Evolutionary conservation across 2,113 vertebrate species (phyloP), one percentile per base, ranked within the genome.

Genomic region (Dicaeum eximium): DNA sequence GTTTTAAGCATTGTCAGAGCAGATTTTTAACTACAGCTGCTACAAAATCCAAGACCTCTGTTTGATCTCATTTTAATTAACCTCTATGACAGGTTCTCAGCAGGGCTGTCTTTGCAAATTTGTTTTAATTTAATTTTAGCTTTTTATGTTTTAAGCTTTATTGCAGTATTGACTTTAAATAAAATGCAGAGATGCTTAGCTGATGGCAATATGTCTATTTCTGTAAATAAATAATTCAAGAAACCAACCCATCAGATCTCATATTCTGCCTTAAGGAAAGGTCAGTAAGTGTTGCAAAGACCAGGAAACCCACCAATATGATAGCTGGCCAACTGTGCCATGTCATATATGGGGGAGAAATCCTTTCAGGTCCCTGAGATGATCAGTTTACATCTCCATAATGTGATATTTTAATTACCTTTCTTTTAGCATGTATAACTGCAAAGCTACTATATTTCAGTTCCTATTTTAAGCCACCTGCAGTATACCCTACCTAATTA

Each of bases 381-480:
- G 72, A 83, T 95, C 85, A 70, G 37, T 94, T 96, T 96, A 74
- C 80, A 69, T 81, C 75, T 84, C 80, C 72, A 53, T 64, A 71
- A 78, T 90, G 86, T 93, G 90, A 90, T 62, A 93, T 92, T 88
- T 94, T 95, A 90, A 95, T 96, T 96, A 86, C 53, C 88, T 95
- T 88, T 92, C 72, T 40, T 92, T 86, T 90, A 95, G 50, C 72
- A 86, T 74, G 88, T 60, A 17, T 88, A 96, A 79, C 75, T 94
- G 90, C 65, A 77, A 88, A 67, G 53, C 86, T 74, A 42, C 90
- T 90, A 28, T 86, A 86, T 88, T 93, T 96, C 69, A 90, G n/a
- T 89, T 88, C 80, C 75, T 88, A 57, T 93, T 92, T 96, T 94
- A 93, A 94, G 65, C 75, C 75, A 94, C 93, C 86, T 96, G 82